Evolutionary conservation across 2,797 vertebrate species (phyloP).

Genomic region (Gadopsis bispinosus): DNA sequence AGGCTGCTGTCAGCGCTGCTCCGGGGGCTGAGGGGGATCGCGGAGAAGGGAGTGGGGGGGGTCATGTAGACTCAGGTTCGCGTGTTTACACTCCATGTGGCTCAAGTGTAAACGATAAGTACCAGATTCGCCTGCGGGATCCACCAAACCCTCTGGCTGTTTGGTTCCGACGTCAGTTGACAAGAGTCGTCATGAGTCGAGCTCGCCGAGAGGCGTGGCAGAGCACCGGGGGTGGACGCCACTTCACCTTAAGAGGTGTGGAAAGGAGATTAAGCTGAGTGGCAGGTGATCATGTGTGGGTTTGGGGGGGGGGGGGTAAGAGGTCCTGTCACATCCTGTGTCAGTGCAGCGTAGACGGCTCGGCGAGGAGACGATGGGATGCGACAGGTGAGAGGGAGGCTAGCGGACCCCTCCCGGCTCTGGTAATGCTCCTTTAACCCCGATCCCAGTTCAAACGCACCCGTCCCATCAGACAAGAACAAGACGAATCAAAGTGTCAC

Average conservation of each 20-base stretch:
- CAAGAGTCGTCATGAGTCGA: constrained; percentile 25
- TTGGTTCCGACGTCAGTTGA: constrained; percentile 41
- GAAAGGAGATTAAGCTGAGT: constrained; percentile 72
- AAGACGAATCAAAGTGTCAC: constrained; percentile 15
- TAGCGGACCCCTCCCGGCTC: constrained; percentile 51
- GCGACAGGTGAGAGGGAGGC: constrained; percentile 87
- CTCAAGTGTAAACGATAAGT: constrained; percentile 74
- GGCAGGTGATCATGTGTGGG: constrained; percentile 58
- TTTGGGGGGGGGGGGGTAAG: constrained; percentile 74
- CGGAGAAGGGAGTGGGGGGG: not conserved
- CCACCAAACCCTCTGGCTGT: constrained; percentile 28
- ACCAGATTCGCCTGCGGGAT: constrained; percentile 32
- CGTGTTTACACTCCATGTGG: constrained; percentile 66
- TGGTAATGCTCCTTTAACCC: constrained; percentile 78
- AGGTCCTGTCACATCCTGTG: constrained; percentile 82
- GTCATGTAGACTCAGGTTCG: constrained; percentile 42
- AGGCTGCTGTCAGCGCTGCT: constrained; percentile 64
- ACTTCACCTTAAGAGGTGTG: constrained; percentile 79
- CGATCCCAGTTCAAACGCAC: constrained; percentile 45
- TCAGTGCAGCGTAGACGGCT: constrained; percentile 59
- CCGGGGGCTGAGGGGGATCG: not conserved
- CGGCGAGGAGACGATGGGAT: constrained; percentile 73
- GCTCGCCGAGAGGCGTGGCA: constrained; percentile 55
- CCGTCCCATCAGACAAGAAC: constrained; percentile 20
- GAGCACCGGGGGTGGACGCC: constrained; percentile 68